Evolutionary conservation across 1,140 invertebrate species (phyloP), one percentile per base, ranked within the genome.

Genomic region (Drosophila willistoni): DNA sequence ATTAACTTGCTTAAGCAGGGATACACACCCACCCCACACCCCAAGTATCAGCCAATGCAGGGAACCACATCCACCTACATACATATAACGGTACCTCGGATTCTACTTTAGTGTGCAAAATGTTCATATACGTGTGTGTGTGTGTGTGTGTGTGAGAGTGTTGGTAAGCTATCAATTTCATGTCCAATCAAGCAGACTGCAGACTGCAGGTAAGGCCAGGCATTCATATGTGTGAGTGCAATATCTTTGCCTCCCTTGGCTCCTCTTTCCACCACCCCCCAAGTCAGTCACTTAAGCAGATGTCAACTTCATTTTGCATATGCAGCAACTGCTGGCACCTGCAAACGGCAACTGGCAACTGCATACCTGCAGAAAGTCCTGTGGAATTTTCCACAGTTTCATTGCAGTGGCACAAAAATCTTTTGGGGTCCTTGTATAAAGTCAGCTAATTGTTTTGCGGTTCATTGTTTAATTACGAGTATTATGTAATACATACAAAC

Each of bases 251-350:
- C 29, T 7, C 29, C 29, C 29, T 29, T 6, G 77, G 71, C 44
- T 51, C 44, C 19, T 22, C 10, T 19, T 10, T 10, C 44, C 42
- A 29, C 14, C 5, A 14, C 44, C 25, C 1, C 0, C 0, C 29
- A 29, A 51, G 17, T 51, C 44, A 51, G 44, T 51, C 84, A 87
- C 83, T 89, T 89, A 89, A 89, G 85, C 85, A 89, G 81, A 89
- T 89, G 84, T 90, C 84, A 90, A 83, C 83, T 89, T 77, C 79
- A 81, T 90, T 89, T 90, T 90, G 84, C 85, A 90, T 90, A 89
- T 84, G 85, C 64, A 79, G 44, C 57, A 74, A 54, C 81, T 65
- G 76, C 64, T 6, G 42, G 64, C 14, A 59, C 22, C 54, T 54
- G 29, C 57, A 55, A 54, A 44, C 44, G 25, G 34, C 42, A 47